These are phyloP conservation scores for Drosophila sulfurigaster DNA, from an alignment of 1,140 invertebrate genomes.

Conservation along the genomic window DNA sequence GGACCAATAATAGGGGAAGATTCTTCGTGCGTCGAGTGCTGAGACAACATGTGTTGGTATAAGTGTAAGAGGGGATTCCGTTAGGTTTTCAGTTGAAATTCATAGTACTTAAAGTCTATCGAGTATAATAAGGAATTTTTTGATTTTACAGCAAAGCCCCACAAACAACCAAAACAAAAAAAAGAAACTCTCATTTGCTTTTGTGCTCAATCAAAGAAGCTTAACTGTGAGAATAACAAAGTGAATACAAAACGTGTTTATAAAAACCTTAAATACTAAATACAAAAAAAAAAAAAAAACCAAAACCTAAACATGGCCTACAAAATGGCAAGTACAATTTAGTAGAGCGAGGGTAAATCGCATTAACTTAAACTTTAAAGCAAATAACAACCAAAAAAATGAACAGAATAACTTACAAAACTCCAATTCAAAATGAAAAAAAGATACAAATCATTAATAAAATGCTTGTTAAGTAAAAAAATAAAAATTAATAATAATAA, in stretches of 20 bases:
- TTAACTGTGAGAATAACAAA: constrained; percentile 83
- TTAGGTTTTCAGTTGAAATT: constrained; percentile 8
- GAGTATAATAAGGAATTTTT: constrained; percentile 59
- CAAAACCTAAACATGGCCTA: constrained; percentile 38
- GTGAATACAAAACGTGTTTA: constrained; percentile 60
- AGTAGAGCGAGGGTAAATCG: constrained; percentile 44
- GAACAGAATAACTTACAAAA: constrained; percentile 27
- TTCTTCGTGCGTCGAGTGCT: constrained; percentile 70
- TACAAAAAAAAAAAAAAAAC: constrained; percentile 29
- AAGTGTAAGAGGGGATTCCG: background rate
- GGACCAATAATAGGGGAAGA: constrained; percentile 77
- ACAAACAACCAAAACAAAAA: constrained; percentile 18
- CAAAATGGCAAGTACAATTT: constrained; percentile 41
- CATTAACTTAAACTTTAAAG: constrained; percentile 34
- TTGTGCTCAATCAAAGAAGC: constrained; percentile 84
- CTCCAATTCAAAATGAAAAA: constrained; percentile 9
- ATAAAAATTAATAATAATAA: constrained; percentile 12
- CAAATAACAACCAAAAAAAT: constrained; percentile 9
- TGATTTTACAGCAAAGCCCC: constrained; percentile 46
- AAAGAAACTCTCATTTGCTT: constrained; percentile 75
- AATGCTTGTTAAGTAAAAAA: constrained; percentile 34
- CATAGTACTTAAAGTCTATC: constrained; percentile 47
- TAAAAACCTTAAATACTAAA: constrained; percentile 34
- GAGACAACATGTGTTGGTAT: constrained; percentile 9
- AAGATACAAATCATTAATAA: constrained; percentile 28